Evolutionary conservation across 2,888 invertebrate species (phyloP).

Genomic region (Nyleta sp.): DNA sequence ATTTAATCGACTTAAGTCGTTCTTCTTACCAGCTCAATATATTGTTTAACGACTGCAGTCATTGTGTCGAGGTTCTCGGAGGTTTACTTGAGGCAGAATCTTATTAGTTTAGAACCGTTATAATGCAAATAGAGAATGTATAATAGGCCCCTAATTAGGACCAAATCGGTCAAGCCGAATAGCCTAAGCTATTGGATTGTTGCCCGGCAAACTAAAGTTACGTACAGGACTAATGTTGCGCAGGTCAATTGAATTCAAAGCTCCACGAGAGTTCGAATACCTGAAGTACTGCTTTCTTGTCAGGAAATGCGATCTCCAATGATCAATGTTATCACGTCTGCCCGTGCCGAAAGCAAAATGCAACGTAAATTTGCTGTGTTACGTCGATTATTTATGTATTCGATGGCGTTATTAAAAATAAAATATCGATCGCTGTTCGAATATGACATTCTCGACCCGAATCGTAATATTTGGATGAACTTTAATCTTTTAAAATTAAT

Average conservation of each 20-base stretch:
- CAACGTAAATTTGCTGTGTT: slow-evolving; percentile 3
- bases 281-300: slow-evolving; percentile 53
- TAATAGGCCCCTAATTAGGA: slow-evolving; percentile 55
- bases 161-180: slow-evolving; percentile 58
- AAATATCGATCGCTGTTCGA: not conserved
- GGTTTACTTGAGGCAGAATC: not conserved
- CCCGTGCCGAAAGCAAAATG: slow-evolving; percentile 8
- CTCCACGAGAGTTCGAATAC: slow-evolving; percentile 46
- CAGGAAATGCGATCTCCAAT: slow-evolving; percentile 44
- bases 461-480: slow-evolving; percentile 20
- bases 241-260: slow-evolving; percentile 63
- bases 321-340: slow-evolving; percentile 40
- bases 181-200: slow-evolving; percentile 53
- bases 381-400: slow-evolving; percentile 20
- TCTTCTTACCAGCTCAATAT: not conserved
- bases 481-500: too few relatives aligned
- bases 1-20: not conserved
- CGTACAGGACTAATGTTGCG: slow-evolving; percentile 52
- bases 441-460: slow-evolving; percentile 4
- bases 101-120: slow-evolving; percentile 33
- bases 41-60: not conserved
- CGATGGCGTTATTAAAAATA: slow-evolving; percentile 7
- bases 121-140: slow-evolving; percentile 46
- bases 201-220: slow-evolving; percentile 57
- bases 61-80: not conserved